A percentile compares a stretch with the other conserved stretches of the same genome.
Evolutionary conservation across 2,797 vertebrate species (phyloP).

Genomic region (Eurystomus glaucurus): DNA sequence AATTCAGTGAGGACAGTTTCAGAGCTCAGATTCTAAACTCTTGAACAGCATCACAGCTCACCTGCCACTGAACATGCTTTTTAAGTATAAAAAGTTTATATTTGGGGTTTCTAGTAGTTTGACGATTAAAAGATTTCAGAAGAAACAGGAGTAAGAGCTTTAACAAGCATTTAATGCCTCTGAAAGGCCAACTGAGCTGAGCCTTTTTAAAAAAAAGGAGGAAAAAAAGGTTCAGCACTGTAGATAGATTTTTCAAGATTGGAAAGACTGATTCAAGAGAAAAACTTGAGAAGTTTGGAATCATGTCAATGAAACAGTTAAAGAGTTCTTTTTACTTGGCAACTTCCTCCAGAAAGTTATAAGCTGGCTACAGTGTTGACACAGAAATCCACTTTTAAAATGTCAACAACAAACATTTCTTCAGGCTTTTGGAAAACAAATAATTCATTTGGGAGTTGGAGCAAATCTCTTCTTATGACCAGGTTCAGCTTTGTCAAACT

Average conservation of each 20-base stretch:
- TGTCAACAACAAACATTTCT: neutral
- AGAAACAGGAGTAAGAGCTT: neutral
- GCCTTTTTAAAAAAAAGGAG: neutral
- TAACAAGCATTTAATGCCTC: neutral
- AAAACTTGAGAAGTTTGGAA: neutral
- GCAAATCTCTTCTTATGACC: neutral
- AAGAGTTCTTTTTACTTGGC: neutral
- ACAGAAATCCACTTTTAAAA: neutral
- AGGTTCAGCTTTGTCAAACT: neutral
- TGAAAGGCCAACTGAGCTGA: neutral
- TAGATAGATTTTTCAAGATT: neutral
- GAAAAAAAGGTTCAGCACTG: neutral
- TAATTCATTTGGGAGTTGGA: neutral
- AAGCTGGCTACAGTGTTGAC: neutral
- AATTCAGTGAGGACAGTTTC: neutral
- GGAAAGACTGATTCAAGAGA: neutral
- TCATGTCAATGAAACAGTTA: neutral
- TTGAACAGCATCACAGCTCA: neutral
- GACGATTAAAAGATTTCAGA: neutral
- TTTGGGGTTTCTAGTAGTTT: neutral
- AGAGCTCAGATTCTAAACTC: neutral
- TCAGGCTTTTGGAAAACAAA: neutral
- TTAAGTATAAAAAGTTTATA: neutral
- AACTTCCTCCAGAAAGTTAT: neutral
- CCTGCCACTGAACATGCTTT: neutral